These are phyloP conservation scores for Falco cherrug DNA, from an alignment of 2,797 vertebrate genomes.

Conservation along the genomic window DNA sequence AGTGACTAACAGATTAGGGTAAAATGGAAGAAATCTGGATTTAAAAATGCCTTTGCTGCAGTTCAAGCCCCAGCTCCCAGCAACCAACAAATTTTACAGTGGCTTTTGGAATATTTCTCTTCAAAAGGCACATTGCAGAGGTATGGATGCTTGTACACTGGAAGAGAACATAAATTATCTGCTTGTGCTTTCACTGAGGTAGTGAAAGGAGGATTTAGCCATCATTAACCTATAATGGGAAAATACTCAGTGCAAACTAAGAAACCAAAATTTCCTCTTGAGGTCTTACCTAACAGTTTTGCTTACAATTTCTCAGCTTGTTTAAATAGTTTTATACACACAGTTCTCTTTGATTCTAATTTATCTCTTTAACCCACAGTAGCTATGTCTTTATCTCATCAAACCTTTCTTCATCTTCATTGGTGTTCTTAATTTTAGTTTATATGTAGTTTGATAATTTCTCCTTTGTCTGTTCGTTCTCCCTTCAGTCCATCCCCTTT, in stretches of 20 bases:
- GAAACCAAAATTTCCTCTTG: background rate
- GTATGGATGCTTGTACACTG: rapidly evolving
- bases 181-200: background rate
- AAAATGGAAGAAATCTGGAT: background rate
- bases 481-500: background rate
- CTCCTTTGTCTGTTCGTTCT: background rate
- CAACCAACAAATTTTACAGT: background rate
- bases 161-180: background rate
- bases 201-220: background rate
- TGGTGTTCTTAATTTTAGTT: background rate
- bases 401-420: background rate
- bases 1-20: background rate
- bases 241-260: background rate
- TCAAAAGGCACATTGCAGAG: background rate
- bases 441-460: background rate
- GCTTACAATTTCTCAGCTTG: background rate
- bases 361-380: background rate
- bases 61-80: background rate
- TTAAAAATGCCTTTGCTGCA: background rate
- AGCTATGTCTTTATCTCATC: background rate
- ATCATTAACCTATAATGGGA: background rate
- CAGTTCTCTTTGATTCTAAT: background rate
- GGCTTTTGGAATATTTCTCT: background rate
- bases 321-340: background rate
- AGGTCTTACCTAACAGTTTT: background rate